These are phyloP conservation scores for Phalloptychus januarius DNA, from an alignment of 2,797 vertebrate genomes.

Conservation along the genomic window DNA sequence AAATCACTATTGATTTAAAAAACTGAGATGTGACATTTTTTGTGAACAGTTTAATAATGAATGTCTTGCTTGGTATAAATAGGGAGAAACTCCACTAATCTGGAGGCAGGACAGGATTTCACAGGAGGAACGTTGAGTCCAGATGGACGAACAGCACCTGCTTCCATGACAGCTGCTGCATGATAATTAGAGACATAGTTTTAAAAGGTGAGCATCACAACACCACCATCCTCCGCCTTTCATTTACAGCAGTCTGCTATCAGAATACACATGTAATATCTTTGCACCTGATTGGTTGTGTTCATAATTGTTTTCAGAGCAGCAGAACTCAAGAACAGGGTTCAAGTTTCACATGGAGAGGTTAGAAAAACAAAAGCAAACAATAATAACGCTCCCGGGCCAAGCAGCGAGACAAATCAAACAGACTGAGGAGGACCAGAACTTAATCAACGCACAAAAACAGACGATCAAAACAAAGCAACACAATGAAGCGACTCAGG, in stretches of 20 bases:
- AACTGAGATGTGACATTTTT: neutral
- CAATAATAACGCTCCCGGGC: neutral
- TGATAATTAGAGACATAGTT: neutral
- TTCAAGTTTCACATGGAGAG: slow-evolving; percentile 3
- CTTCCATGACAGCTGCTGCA: neutral
- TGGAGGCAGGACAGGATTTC: neutral
- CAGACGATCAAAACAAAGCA: neutral
- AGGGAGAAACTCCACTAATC: neutral
- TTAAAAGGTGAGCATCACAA: neutral
- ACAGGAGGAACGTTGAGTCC: neutral
- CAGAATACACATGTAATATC: neutral
- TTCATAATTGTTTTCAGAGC: neutral
- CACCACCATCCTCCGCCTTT: neutral
- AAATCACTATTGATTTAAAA: neutral
- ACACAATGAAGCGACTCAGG: neutral
- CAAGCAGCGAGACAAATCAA: neutral
- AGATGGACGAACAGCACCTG: neutral
- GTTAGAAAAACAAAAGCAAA: slow-evolving; percentile 11
- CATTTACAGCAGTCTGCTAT: neutral
- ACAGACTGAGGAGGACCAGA: neutral
- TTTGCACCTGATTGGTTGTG: neutral
- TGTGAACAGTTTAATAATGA: neutral
- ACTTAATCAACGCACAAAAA: neutral
- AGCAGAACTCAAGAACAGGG: neutral
- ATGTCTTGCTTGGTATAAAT: neutral